Conservation (phyloP, 1,140 invertebrate species). For the Psix sp. region DNA sequence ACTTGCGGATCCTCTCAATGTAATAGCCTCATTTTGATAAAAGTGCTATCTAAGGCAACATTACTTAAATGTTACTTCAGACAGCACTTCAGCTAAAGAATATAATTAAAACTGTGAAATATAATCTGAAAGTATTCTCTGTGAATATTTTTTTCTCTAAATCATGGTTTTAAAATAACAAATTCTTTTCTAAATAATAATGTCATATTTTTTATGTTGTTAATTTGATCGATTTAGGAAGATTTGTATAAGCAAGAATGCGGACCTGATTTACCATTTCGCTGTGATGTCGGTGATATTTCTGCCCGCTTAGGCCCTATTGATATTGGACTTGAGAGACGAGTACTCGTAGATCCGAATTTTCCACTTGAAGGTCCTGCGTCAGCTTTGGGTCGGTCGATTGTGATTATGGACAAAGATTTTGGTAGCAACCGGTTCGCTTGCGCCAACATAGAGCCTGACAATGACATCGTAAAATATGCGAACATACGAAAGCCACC, state of each 20-base stretch:
- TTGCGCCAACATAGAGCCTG: slow-evolving; percentile 94
- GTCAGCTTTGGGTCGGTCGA: slow-evolving; percentile 88
- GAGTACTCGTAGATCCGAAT: slow-evolving; percentile 90
- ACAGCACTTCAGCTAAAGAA: too few relatives aligned
- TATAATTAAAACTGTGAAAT: too few relatives aligned
- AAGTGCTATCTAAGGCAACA: too few relatives aligned
- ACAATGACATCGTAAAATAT: slow-evolving; percentile 94
- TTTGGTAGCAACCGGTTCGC: slow-evolving; percentile 84
- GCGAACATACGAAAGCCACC: slow-evolving; percentile 91
- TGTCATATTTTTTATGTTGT: background rate
- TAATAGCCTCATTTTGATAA: slow-evolving; percentile 74
- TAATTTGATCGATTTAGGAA: slow-evolving; percentile 77
- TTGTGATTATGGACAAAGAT: slow-evolving; percentile 89
- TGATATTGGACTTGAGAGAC: slow-evolving; percentile 86
- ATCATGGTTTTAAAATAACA: too few relatives aligned
- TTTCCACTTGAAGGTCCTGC: slow-evolving; percentile 88
- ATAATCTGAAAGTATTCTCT: too few relatives aligned
- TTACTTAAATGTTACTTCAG: too few relatives aligned
- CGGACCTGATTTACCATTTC: slow-evolving; percentile 88
- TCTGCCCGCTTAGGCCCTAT: slow-evolving; percentile 90
- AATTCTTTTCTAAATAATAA: background rate
- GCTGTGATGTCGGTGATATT: slow-evolving; percentile 96
- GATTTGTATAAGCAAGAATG: slow-evolving; percentile 93
- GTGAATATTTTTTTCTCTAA: too few relatives aligned
- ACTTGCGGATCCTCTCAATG: slow-evolving; percentile 91